Evolutionary conservation across 2,888 invertebrate species (phyloP).

Genomic region (Polyommatus iphigenia): DNA sequence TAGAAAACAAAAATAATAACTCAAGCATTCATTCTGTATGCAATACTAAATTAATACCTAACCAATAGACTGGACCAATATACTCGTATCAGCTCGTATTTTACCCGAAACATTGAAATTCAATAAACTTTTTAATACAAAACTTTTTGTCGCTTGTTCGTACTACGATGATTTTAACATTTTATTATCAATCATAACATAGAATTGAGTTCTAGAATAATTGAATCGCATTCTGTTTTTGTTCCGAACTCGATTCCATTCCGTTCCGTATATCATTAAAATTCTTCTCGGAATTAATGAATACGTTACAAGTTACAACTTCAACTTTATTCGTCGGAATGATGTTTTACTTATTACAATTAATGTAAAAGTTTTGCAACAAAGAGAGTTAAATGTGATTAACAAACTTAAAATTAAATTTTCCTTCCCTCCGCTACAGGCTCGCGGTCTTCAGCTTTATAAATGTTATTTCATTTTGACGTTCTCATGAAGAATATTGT

Average conservation of each 20-base stretch:
- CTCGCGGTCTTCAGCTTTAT: conserved; percentile 49
- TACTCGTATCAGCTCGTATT: too few species aligned
- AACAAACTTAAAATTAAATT: conserved; percentile 49
- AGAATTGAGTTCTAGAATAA: not conserved
- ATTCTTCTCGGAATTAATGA: not conserved
- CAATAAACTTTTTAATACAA: not conserved
- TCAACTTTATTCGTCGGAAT: conserved; percentile 3
- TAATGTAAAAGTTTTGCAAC: conserved; percentile 36
- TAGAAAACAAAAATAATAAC: too few species aligned
- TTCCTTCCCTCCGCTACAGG: conserved; percentile 50
- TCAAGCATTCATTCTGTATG: not conserved
- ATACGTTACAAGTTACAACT: conserved; percentile 2
- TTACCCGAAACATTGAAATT: not conserved
- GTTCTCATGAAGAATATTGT: conserved; percentile 31
- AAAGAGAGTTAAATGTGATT: conserved; percentile 37
- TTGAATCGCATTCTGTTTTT: conserved; percentile 7
- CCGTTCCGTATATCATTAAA: not conserved
- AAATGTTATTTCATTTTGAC: conserved; percentile 56
- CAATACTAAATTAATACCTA: not conserved
- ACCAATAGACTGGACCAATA: not conserved
- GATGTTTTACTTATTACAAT: conserved; percentile 31
- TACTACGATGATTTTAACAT: not conserved
- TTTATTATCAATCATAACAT: conserved; percentile 18
- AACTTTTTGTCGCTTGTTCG: not conserved
- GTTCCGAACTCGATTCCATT: not conserved